Evolutionary conservation across 1,140 invertebrate species (phyloP), one percentile per base, ranked within the genome.

Genomic region (Caerostris extrusa): DNA sequence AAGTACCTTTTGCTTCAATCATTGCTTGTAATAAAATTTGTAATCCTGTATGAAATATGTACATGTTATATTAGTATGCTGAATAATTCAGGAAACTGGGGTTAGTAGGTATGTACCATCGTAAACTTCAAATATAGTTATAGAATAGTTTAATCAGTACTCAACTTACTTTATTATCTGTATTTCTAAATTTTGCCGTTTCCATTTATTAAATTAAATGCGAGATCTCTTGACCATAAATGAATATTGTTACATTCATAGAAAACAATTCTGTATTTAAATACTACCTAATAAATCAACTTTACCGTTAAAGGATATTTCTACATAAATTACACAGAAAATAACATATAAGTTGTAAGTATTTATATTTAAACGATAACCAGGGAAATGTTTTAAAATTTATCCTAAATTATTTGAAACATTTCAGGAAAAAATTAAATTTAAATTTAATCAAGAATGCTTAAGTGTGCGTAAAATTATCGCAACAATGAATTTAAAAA

Each of bases 21-120:
- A 77, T 50, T 53, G 71, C 12, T 67, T 67, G n/a, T 12, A 77
- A 77, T 77, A 77, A 77, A 77, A 77, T 77, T 50, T 53, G 34
- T 12, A 10, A 4, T 2, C 19, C 3, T 50, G 71, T 50, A 12
- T 50, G 34, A 77, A 50, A 77, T 14, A 5, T 3, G 8, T 34
- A 2, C 3, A 12, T 50, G 5, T 12, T 77, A 50, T 34, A 14
- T 77, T 4, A 53, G 53, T 77, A 12, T 77, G 53, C 3, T 77
- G 14, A 77, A 77, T 53, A 50, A 77, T 77, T 77, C 34, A 77
- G 53, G 8, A 50, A 12, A 77, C 34, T 77, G 12, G 10, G 34
- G 71, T 50, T 77, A 53, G 12, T 53, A 64, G 61, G 61, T 14
- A 34, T 14, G 34, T 77, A 53, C 53, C 5, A 64, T 12, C 7